Evolutionary conservation across 2,888 invertebrate genomes (phyloP).

Genomic region (Philonicus albiceps): DNA sequence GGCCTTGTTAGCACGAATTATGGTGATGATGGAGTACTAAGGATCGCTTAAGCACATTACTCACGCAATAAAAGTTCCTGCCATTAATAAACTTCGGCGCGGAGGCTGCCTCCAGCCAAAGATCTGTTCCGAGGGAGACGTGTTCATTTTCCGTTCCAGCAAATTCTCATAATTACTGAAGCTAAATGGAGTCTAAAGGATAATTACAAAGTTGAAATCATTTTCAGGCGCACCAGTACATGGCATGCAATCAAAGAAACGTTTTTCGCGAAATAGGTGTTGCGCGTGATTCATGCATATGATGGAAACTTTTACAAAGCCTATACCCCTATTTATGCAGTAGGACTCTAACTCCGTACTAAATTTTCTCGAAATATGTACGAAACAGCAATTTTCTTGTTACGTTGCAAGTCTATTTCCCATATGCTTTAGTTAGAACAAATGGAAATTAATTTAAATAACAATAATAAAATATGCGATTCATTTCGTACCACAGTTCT

Average conservation of each 20-base stretch:
- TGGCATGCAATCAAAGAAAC: not conserved
- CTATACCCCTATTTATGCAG: not conserved
- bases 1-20: slow-evolving; percentile 16
- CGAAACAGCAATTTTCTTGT: not conserved
- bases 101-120: not conserved
- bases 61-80: slow-evolving; percentile 1
- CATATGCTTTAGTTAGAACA: no score
- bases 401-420: no score
- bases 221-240: not conserved
- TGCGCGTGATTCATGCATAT: not conserved
- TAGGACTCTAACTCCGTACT: not conserved
- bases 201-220: not conserved
- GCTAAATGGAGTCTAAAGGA: not conserved
- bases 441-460: no score
- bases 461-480: no score
- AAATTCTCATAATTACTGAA: not conserved
- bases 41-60: slow-evolving; percentile 20
- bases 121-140: not conserved
- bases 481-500: no score
- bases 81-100: slow-evolving; percentile 14
- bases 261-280: not conserved
- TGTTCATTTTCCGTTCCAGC: not conserved
- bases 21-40: slow-evolving; percentile 33
- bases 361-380: no score
- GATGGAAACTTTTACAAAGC: not conserved